Conservation (phyloP, 2,888 invertebrate genomes). For the Agrotis ipsilon region DNA sequence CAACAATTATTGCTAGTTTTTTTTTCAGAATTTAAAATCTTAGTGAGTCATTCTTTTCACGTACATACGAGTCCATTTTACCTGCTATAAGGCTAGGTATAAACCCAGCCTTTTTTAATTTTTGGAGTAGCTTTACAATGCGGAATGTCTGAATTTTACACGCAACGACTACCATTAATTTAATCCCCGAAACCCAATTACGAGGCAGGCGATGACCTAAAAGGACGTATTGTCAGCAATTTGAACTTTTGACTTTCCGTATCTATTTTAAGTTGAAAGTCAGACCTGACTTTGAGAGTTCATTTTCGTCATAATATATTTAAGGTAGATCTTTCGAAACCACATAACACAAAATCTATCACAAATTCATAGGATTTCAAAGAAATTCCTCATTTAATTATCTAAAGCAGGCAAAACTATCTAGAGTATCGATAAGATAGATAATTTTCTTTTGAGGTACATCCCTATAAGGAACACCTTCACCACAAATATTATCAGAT, state of each 20-base stretch:
- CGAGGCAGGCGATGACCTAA: neutral
- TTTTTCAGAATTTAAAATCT: too few relatives aligned
- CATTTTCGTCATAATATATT: neutral
- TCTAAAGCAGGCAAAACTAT: too few relatives aligned
- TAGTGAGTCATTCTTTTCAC: too few relatives aligned
- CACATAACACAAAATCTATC: neutral
- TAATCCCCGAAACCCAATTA: conserved; percentile 30
- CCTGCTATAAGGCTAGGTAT: neutral
- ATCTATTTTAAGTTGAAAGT: neutral
- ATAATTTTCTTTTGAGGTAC: neutral
- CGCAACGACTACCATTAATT: conserved; percentile 14
- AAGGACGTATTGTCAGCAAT: conserved; percentile 15
- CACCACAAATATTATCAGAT: conserved; percentile 6
- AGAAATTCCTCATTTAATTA: neutral
- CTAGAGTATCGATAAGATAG: neutral
- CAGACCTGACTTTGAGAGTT: neutral
- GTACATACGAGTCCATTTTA: too few relatives aligned
- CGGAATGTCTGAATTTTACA: conserved; percentile 18
- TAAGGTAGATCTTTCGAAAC: neutral
- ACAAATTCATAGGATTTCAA: neutral
- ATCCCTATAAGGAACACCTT: neutral
- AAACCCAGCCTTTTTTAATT: neutral
- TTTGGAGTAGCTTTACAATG: neutral
- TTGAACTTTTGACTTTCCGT: neutral
- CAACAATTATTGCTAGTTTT: too few relatives aligned